Evolutionary conservation across 2,888 invertebrate genomes (phyloP), one percentile per base, ranked within the genome.

Genomic region (Mimumesa dahlbomi): DNA sequence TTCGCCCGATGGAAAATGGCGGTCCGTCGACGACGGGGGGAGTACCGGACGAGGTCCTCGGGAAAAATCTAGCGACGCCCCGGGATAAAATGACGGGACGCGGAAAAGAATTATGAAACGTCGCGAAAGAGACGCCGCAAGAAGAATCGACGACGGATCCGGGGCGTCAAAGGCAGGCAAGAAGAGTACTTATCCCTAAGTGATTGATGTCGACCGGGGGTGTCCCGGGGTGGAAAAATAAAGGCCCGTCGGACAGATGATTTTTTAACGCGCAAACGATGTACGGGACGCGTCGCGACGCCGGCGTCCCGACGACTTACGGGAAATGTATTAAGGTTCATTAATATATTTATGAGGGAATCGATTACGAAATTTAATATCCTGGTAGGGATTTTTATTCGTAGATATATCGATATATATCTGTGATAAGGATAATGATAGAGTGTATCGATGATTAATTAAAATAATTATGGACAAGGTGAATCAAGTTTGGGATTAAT

Each of bases 101-200:
- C 61, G 53, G 58, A 54, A 64, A 71, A 73, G 69, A 75, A 75
- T 77, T 75, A 77, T 77, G 79, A 78, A 75, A 63, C 72, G 72
- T 49, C 66, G n/a, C n/a, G 40, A 59, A 67, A 22, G 68, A 59
- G 75, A 61, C 54, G 63, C 14, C 48, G 69, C 53, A 73, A 75
- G 71, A 78, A 74, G 73, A 80, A 74, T 79, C 73, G 73, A 74
- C 66, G 77, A 72, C 70, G 54, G 64, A 71, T 71, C 71, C 75
- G 67, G 61, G 34, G 61, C 70, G 78, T 83, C 78, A 78, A 73
- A 72, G 70, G 74, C 77, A 65, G 77, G 53, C 64, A 49, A 75
- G 49, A 63, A 74, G 71, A 73, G 78, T 66, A 79, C 80, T 81
- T 75, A 68, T 71, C 70, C 69, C 72, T 74, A 77, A 80, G 77